Evolutionary conservation across 2,797 vertebrate species (phyloP).

Genomic region (Catharus ustulatus): DNA sequence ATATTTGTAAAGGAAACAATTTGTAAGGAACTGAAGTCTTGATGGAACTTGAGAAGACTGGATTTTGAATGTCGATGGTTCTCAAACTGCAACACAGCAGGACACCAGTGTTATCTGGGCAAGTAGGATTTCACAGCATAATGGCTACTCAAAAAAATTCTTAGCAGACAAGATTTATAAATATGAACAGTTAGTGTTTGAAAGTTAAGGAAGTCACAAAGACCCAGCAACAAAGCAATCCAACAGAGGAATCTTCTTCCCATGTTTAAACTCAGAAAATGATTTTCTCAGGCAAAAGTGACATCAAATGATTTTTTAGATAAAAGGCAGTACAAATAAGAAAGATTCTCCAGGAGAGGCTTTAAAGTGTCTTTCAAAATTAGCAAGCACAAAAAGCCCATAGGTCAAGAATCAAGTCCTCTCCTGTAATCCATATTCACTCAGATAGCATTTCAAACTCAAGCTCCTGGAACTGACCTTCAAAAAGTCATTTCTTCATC

Average conservation of each 20-base stretch:
- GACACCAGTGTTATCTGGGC: neutral
- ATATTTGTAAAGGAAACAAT: neutral
- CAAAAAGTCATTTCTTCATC: constrained; percentile 22
- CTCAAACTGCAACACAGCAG: neutral
- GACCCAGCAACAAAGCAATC: constrained; percentile 40
- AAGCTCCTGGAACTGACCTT: constrained; percentile 23
- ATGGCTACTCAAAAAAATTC: neutral
- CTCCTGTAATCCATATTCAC: neutral
- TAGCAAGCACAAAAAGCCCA: constrained; percentile 34
- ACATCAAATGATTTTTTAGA: constrained; percentile 52
- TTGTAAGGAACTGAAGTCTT: neutral
- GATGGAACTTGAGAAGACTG: neutral
- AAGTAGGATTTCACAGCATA: constrained; percentile 6
- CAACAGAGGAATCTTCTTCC: constrained; percentile 50
- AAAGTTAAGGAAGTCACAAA: constrained; percentile 52
- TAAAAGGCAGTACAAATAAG: constrained; percentile 47
- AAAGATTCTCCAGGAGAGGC: constrained; percentile 1
- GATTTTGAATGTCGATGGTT: neutral
- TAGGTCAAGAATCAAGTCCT: constrained; percentile 27
- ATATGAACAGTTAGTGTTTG: constrained; percentile 35
- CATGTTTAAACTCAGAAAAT: constrained; percentile 29
- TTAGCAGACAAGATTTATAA: constrained; percentile 38
- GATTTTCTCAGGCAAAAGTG: constrained; percentile 48
- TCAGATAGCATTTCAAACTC: constrained; percentile 11
- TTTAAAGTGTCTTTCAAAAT: constrained; percentile 49